Conservation (phyloP, 2,113 vertebrate species). For the Epinephelus lanceolatus region DNA sequence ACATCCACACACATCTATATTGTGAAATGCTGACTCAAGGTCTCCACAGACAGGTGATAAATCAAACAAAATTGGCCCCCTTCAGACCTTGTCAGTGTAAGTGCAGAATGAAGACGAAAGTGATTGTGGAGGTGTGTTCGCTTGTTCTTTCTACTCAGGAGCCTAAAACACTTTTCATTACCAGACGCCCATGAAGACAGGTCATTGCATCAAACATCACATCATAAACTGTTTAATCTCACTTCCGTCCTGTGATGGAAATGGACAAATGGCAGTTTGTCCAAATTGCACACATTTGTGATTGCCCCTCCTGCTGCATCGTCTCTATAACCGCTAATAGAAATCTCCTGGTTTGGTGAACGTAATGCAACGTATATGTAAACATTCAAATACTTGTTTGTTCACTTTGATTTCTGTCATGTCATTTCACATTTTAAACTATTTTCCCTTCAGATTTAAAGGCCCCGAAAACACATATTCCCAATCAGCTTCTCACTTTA, state of each 20-base stretch:
- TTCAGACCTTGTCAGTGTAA: conserved; percentile 58
- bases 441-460: conserved; percentile 11
- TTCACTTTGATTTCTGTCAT: conserved; percentile 17
- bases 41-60: conserved; percentile 62
- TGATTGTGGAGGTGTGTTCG: conserved; percentile 16
- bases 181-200: conserved; percentile 13
- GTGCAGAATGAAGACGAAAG: conserved; percentile 59
- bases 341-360: conserved; percentile 28
- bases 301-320: conserved; percentile 18
- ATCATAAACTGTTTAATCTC: conserved; percentile 13
- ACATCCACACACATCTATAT: conserved; percentile 80
- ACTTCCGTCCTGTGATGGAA: conserved; percentile 18
- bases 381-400: conserved; percentile 63
- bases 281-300: conserved; percentile 32
- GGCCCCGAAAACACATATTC: conserved; percentile 8
- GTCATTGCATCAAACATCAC: neutral
- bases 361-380: conserved; percentile 32
- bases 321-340: conserved; percentile 14
- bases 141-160: conserved; percentile 37
- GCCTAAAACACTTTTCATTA: conserved; percentile 23
- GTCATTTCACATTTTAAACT: conserved; percentile 9
- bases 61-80: conserved; percentile 57
- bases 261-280: conserved; percentile 24
- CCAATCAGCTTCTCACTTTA: neutral
- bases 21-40: conserved; percentile 68